Conservation (phyloP, 2,888 invertebrate genomes). For the Linyphia triangularis region DNA sequence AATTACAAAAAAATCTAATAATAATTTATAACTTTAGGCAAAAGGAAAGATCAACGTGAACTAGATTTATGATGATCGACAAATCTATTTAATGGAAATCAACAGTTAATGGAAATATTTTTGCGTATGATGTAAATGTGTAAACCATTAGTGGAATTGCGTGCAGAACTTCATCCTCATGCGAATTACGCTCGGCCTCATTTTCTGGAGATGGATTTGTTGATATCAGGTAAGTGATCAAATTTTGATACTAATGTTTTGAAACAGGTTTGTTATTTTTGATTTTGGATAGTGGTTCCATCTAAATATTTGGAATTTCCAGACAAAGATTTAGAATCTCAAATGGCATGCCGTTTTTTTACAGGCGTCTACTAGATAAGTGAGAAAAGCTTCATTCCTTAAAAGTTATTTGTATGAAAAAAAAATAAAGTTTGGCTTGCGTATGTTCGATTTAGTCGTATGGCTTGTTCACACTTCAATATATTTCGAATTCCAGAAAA, state of each 20-base stretch:
- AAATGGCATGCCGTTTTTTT: too few species aligned
- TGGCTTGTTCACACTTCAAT: too few species aligned
- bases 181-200: background rate
- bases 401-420: too few species aligned
- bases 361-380: too few species aligned
- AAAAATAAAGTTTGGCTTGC: too few species aligned
- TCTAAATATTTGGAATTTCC: too few species aligned
- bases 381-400: too few species aligned
- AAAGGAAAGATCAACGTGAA: background rate
- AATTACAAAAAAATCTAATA: too few species aligned
- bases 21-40: background rate
- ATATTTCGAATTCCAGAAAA: too few species aligned
- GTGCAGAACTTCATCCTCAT: background rate
- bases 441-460: too few species aligned
- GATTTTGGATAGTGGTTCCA: background rate
- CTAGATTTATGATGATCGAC: background rate
- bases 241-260: background rate
- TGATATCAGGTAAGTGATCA: background rate
- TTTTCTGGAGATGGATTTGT: background rate
- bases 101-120: background rate
- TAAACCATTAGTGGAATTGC: background rate
- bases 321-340: too few species aligned
- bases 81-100: background rate
- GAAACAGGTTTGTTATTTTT: background rate
- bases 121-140: background rate